Conservation (phyloP, 2,888 invertebrate genomes). For the Lydus trimaculatus region DNA sequence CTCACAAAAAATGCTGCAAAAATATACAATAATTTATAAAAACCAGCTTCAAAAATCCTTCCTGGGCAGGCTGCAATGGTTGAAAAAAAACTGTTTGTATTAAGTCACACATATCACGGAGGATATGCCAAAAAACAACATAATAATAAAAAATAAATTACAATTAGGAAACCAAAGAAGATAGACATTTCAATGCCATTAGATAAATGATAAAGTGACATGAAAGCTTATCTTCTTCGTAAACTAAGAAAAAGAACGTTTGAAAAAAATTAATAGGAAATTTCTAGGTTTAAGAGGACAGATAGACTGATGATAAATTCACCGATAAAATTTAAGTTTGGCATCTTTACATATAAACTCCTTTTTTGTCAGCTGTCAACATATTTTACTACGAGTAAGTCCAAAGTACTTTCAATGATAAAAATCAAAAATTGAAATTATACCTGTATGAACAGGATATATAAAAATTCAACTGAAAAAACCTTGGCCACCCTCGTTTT, state of each 20-base stretch:
- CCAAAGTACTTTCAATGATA: slow-evolving; percentile 11
- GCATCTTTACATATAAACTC: slow-evolving; percentile 28
- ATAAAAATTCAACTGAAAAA: neutral
- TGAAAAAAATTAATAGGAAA: slow-evolving; percentile 26
- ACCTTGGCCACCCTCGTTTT: slow-evolving; percentile 13
- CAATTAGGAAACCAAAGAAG: slow-evolving; percentile 25
- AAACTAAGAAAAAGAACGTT: slow-evolving; percentile 25
- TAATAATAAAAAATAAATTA: slow-evolving; percentile 22
- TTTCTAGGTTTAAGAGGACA: slow-evolving; percentile 24
- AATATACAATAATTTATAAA: slow-evolving; percentile 38
- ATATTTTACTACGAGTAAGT: slow-evolving; percentile 18
- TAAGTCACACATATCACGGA: slow-evolving; percentile 58
- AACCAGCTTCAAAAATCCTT: slow-evolving; percentile 55
- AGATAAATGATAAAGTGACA: neutral
- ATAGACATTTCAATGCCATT: neutral
- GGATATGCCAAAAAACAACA: slow-evolving; percentile 59
- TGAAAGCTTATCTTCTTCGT: slow-evolving; percentile 16
- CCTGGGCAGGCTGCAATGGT: slow-evolving; percentile 60
- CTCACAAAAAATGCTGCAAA: slow-evolving; percentile 53
- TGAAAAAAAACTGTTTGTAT: slow-evolving; percentile 51
- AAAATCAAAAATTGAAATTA: neutral
- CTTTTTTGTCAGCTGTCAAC: slow-evolving; percentile 32
- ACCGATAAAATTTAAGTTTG: slow-evolving; percentile 23
- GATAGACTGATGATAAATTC: slow-evolving; percentile 14
- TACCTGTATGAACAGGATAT: too few species aligned